Evolutionary conservation across 2,888 invertebrate species (phyloP).

Genomic region (Macaria notata): DNA sequence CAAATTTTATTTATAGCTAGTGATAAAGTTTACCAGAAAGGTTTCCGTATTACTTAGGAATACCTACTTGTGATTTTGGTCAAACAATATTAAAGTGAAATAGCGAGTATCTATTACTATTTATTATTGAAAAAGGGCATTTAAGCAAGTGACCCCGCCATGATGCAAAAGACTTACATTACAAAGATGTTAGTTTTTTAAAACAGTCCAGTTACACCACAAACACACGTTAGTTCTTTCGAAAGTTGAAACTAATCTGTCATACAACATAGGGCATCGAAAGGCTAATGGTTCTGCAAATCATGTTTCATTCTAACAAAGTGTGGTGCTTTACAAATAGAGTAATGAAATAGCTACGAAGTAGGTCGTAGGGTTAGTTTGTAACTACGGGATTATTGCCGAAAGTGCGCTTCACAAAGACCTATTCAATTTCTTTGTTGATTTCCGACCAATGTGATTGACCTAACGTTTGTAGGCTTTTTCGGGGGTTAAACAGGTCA

Average conservation of each 20-base stretch:
- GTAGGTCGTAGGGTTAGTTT: constrained; percentile 33
- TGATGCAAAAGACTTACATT: constrained; percentile 4
- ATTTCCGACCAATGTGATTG: constrained; percentile 7
- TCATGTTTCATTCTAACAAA: constrained; percentile 43
- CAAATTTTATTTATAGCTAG: too few species aligned
- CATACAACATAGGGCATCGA: constrained; percentile 1
- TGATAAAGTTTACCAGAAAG: too few species aligned
- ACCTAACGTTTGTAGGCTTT: not conserved
- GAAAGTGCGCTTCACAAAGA: constrained; percentile 14
- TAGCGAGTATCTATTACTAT: too few species aligned
- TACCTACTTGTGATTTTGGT: too few species aligned
- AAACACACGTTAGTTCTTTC: constrained; percentile 14
- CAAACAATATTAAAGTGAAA: too few species aligned
- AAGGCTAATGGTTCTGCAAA: constrained; percentile 40
- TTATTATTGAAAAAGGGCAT: too few species aligned
- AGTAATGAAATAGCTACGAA: constrained; percentile 30
- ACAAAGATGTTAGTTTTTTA: constrained; percentile 1
- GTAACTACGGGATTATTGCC: constrained; percentile 1
- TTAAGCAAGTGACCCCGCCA: too few species aligned
- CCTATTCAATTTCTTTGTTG: constrained; percentile 21
- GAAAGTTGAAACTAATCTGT: constrained; percentile 12
- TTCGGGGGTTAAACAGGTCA: too few species aligned
- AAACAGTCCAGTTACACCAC: not conserved
- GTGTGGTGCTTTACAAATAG: constrained; percentile 31
- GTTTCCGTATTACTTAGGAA: too few species aligned